Evolutionary conservation across 2,113 vertebrate species (phyloP).

Genomic region (Pseudopodoces humilis): DNA sequence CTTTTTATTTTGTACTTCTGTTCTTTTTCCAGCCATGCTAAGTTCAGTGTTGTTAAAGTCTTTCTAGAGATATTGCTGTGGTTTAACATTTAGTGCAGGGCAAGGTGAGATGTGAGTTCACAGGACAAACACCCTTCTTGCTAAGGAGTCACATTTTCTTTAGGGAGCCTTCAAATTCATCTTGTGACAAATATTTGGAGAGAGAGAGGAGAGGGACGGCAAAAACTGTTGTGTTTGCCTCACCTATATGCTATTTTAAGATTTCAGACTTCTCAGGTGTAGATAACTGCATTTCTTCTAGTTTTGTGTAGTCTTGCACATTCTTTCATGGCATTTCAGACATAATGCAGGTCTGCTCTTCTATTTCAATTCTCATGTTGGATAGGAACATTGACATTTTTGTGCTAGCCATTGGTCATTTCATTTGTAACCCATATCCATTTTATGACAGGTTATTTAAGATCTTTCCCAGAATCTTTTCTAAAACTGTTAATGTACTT

Average conservation of each 20-base stretch:
- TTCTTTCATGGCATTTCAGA: neutral
- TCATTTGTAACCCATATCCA: neutral
- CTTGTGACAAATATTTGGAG: neutral
- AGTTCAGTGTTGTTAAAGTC: neutral
- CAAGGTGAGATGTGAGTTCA: neutral
- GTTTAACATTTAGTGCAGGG: neutral
- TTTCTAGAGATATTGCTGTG: neutral
- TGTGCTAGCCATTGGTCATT: neutral
- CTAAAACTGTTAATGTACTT: neutral
- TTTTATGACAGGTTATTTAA: neutral
- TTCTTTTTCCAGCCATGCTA: neutral
- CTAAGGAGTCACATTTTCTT: neutral
- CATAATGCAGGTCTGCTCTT: neutral
- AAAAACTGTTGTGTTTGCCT: neutral
- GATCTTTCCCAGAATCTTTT: neutral
- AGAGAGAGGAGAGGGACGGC: neutral
- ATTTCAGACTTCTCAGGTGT: neutral
- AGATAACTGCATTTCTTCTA: neutral
- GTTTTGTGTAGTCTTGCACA: too few species aligned
- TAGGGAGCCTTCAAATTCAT: neutral
- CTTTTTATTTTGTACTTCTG: neutral
- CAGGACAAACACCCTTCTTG: neutral
- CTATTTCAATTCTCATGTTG: neutral
- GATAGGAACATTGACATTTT: neutral
- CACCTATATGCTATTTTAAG: neutral